Conservation (phyloP, 1,140 invertebrate genomes). For the Paralvinella palmiformis region DNA sequence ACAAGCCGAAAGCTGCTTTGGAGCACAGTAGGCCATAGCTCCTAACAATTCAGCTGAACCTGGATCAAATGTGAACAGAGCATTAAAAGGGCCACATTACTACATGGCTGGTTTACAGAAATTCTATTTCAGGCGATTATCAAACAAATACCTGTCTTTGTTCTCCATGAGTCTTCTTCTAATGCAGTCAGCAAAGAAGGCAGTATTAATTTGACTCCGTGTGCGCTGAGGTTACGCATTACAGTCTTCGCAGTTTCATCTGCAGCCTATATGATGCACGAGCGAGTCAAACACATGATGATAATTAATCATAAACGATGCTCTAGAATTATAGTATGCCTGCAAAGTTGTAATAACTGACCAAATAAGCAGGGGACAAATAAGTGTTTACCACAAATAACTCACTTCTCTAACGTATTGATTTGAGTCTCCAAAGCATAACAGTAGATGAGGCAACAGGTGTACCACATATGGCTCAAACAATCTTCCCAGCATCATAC, state of each 20-base stretch:
- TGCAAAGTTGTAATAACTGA: neutral
- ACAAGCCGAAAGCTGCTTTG: slow-evolving; percentile 95
- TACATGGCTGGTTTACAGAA: neutral
- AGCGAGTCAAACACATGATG: neutral
- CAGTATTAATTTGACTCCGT: slow-evolving; percentile 94
- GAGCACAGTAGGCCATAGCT: slow-evolving; percentile 89
- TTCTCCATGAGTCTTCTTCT: slow-evolving; percentile 97
- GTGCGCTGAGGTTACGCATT: slow-evolving; percentile 92
- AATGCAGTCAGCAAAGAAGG: slow-evolving; percentile 83
- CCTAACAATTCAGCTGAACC: slow-evolving; percentile 93
- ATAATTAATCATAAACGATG: neutral
- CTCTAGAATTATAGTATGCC: neutral
- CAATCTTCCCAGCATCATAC: slow-evolving; percentile 84
- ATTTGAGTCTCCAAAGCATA: slow-evolving; percentile 92
- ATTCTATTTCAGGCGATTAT: no score
- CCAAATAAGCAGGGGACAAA: slow-evolving; percentile 2
- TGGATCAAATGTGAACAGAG: slow-evolving; percentile 43
- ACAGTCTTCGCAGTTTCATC: slow-evolving; percentile 72
- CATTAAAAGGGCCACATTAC: slow-evolving; percentile 7
- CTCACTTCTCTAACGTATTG: slow-evolving; percentile 58
- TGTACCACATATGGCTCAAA: slow-evolving; percentile 99
- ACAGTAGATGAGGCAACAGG: slow-evolving; percentile 85
- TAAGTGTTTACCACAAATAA: slow-evolving; percentile 34
- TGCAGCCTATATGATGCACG: slow-evolving; percentile 63
- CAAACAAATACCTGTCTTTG: slow-evolving; percentile 93